Base-by-base conservation (phyloP, 2,888 invertebrate genomes). In the Philhelius pedissequus region DNA sequence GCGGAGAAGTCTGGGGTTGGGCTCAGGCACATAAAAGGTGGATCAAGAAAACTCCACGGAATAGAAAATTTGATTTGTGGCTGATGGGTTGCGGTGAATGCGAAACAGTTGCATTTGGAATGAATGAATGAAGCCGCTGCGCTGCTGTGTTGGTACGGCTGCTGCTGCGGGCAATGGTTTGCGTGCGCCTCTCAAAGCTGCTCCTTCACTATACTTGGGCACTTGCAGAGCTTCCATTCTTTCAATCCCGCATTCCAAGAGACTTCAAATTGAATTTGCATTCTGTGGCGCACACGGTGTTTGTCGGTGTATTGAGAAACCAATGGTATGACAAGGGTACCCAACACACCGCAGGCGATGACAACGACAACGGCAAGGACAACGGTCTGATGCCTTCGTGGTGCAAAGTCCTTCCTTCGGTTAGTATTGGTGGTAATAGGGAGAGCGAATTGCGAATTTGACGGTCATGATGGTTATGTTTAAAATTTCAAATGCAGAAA, bases 21-120 rank as follows among this genome's bases (percentile, higher is more conserved):
- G 77, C 45, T 58, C 30, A 18, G 30, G 32, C 20, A 2, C 5
- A 22, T 35, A 43, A 73, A 43, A 74, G 73, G 56, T 68, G 48
- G 38, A 71, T 60, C 75, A 54, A 64, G 20, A 76, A 66, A 45
- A 45, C 43, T 75, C 45, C 81, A 50, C 15, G 25, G 54, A 56
- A 74, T 76, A 74, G 69, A 74, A 79, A 79, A 79, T 83, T 83
- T 83, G 79, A 83, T 83, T 83, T 83, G 83, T 48, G 74, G 62
- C 79, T 83, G 79, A 79, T 83, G 79, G 79, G 83, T 27, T 75
- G 83, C 74, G 50, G 74, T 79, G 79, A 74, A 83, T 83, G 74
- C 64, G 74, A 83, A 83, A 75, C 74, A 74, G 69, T 66, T 74
- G 74, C 83, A 74, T 66, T 78, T 43, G 40, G 8, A 76, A 56